A percentile compares a stretch with the other conserved stretches of the same genome.
Conservation (phyloP, 2,888 invertebrate species). For the Ormyrus rosae region DNA sequence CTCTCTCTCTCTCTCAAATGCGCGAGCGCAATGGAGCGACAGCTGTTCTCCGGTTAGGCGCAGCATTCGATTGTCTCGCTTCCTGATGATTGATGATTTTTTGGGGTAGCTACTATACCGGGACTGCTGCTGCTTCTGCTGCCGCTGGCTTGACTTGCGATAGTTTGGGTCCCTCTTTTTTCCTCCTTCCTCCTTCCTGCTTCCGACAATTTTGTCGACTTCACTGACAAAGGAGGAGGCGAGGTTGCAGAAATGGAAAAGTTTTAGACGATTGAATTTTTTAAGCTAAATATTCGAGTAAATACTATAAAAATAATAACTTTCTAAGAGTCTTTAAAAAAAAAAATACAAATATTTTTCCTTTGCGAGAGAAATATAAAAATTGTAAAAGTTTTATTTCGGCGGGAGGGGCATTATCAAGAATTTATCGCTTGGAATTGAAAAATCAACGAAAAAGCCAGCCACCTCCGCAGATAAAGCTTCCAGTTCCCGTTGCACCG, state of each 20-base stretch:
- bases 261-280: no score
- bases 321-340: no score
- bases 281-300: no score
- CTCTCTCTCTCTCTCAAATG: neutral
- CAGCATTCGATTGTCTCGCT: slow-evolving; percentile 79
- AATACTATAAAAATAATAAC: no score
- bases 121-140: slow-evolving; percentile 65
- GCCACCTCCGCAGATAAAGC: no score
- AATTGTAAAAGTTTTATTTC: slow-evolving; percentile 44
- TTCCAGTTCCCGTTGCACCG: no score
- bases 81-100: slow-evolving; percentile 80
- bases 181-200: slow-evolving; percentile 36
- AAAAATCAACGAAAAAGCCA: no score
- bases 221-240: neutral
- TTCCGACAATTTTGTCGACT: slow-evolving; percentile 52
- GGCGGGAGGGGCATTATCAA: neutral
- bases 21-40: slow-evolving; percentile 76
- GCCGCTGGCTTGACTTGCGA: slow-evolving; percentile 64
- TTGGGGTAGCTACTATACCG: slow-evolving; percentile 70
- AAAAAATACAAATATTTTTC: no score
- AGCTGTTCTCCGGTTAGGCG: slow-evolving; percentile 77
- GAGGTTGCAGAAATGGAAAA: neutral
- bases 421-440: neutral
- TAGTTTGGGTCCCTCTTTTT: slow-evolving; percentile 19
- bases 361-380: neutral